Percentiles rank a stretch among this genome's conserved stretches.
Conservation (phyloP, 2,888 invertebrate species). For the Plagodis pulveraria region DNA sequence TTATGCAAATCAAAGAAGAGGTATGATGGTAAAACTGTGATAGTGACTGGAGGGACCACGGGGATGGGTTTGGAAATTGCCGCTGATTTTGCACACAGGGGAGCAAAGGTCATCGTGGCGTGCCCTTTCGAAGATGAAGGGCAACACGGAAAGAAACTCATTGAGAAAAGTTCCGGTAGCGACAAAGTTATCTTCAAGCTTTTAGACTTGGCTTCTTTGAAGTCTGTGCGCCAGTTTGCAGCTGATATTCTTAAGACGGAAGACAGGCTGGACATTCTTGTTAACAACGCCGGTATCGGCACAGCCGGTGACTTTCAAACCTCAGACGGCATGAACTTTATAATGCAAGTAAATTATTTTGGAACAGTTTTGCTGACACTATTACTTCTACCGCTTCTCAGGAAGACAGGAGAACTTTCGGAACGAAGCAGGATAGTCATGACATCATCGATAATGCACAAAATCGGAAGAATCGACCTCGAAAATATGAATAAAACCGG, state of each 20-base stretch:
- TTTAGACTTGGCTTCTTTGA: slow-evolving; percentile 89
- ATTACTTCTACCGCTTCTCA: slow-evolving; percentile 92
- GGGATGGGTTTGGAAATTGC: slow-evolving; percentile 76
- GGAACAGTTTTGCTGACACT: slow-evolving; percentile 96
- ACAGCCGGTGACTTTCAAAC: slow-evolving; percentile 85
- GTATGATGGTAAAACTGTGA: slow-evolving; percentile 65
- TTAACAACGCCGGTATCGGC: slow-evolving; percentile 95
- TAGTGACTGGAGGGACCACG: slow-evolving; percentile 73
- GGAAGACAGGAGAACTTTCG: slow-evolving; percentile 77
- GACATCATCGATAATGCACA: slow-evolving; percentile 91
- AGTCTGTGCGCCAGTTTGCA: slow-evolving; percentile 92
- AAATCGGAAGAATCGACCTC: slow-evolving; percentile 87
- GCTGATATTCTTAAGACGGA: slow-evolving; percentile 89
- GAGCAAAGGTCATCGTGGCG: slow-evolving; percentile 71
- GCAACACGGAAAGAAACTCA: slow-evolving; percentile 79
- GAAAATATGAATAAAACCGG: slow-evolving; percentile 87
- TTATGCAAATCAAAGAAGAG: slow-evolving; percentile 70
- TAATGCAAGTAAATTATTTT: slow-evolving; percentile 97
- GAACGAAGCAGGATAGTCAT: slow-evolving; percentile 90
- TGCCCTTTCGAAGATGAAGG: slow-evolving; percentile 74
- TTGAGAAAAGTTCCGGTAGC: slow-evolving; percentile 87
- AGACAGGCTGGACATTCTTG: slow-evolving; percentile 90
- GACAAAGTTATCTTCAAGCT: slow-evolving; percentile 88
- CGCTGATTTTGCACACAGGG: slow-evolving; percentile 68
- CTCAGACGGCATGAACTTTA: slow-evolving; percentile 93